phyloP scores from a whole-genome alignment of 2,888 invertebrate species.

The Drosophila pseudotakahashii region DNA sequence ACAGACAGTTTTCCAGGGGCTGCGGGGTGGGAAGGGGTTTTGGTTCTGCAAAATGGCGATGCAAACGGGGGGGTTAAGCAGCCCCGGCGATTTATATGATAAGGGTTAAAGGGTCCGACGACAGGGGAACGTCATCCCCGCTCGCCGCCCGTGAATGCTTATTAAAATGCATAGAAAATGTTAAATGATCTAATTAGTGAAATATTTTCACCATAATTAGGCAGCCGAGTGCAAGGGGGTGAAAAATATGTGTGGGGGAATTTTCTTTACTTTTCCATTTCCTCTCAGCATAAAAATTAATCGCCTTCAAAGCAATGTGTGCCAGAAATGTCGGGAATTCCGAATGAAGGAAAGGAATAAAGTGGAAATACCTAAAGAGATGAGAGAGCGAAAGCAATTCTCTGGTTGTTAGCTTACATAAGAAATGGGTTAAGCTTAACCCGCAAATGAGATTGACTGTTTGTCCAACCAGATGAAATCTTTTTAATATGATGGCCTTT shows the following conservation, averaged over 20 bases:
- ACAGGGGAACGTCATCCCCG: slow-evolving; percentile 46
- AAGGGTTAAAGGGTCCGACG: slow-evolving; percentile 75
- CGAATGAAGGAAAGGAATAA: slow-evolving; percentile 2
- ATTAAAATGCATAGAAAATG: slow-evolving; percentile 64
- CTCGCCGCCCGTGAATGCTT: slow-evolving; percentile 18
- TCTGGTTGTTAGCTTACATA: slow-evolving; percentile 14
- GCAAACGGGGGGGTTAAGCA: slow-evolving; percentile 47
- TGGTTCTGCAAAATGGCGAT: slow-evolving; percentile 1
- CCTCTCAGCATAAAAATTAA: slow-evolving; percentile 2
- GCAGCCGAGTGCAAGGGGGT: slow-evolving; percentile 12
- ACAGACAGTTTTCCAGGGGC: slow-evolving; percentile 37
- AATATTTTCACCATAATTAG: slow-evolving; percentile 45
- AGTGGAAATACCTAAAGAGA: slow-evolving; percentile 16
- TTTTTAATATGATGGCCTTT: too few relatives aligned
- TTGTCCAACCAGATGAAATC: not conserved
- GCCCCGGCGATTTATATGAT: slow-evolving; percentile 61
- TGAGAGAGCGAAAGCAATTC: slow-evolving; percentile 15
- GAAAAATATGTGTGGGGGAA: slow-evolving; percentile 4
- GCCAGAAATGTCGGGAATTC: slow-evolving; percentile 31
- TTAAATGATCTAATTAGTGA: slow-evolving; percentile 70
- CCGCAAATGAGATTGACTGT: slow-evolving; percentile 1
- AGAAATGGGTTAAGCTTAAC: not conserved
- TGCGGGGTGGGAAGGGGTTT: too few relatives aligned
- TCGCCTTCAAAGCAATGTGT: slow-evolving; percentile 30
- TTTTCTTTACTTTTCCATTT: not conserved